Evolutionary conservation across 2,113 vertebrate species (phyloP).

Genomic region (Melanostigma gelatinosum): DNA sequence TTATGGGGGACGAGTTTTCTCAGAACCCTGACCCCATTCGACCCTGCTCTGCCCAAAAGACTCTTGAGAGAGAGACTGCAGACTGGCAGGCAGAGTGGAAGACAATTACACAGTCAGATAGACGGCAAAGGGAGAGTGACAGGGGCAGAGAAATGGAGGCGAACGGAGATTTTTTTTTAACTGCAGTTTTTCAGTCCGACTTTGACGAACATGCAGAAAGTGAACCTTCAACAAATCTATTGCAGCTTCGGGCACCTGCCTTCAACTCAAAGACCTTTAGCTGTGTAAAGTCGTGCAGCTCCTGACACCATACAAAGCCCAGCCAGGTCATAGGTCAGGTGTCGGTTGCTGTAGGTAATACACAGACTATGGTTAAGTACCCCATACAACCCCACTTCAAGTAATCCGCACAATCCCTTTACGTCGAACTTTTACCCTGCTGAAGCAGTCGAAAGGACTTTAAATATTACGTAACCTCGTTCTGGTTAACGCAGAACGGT

Average conservation of each 20-base stretch:
- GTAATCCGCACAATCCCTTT: not conserved
- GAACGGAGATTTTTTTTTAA: too few relatives aligned
- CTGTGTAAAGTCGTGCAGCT: not conserved
- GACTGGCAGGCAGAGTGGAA: slow-evolving; percentile 42
- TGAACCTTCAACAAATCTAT: not conserved
- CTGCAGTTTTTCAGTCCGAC: not conserved
- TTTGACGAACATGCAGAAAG: not conserved
- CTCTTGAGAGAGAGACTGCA: slow-evolving; percentile 37
- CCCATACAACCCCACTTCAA: not conserved
- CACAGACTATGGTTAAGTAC: not conserved
- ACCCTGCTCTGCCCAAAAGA: slow-evolving; percentile 69
- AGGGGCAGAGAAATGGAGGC: not conserved
- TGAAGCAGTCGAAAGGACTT: not conserved
- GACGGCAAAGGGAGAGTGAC: slow-evolving; percentile 10
- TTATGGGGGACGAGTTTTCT: slow-evolving; percentile 62
- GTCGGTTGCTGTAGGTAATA: not conserved
- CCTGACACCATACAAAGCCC: too few relatives aligned
- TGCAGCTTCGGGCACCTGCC: not conserved
- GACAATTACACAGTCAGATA: slow-evolving; percentile 20
- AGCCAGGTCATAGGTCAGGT: not conserved
- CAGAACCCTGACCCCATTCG: slow-evolving; percentile 75
- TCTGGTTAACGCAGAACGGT: slow-evolving; percentile 9
- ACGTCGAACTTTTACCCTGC: not conserved
- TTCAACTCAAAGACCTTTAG: not conserved
- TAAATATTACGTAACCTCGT: slow-evolving; percentile 16